These are phyloP conservation scores for Arion vulgaris DNA, from an alignment of 1,140 invertebrate genomes.

Conservation along the genomic window DNA sequence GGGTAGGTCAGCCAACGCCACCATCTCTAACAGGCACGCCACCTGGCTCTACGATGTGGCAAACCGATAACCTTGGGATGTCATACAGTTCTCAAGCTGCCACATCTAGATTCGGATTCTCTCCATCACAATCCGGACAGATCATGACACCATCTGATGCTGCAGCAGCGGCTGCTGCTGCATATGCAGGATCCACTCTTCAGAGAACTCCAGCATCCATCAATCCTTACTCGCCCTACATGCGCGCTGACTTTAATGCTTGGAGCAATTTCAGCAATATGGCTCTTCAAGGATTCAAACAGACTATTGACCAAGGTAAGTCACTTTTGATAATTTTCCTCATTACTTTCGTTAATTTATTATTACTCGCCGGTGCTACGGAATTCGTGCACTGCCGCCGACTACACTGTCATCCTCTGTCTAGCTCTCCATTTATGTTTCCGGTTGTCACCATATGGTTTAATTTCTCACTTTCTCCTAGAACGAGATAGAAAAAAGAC, in stretches of 20 bases:
- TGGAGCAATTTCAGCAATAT: slow-evolving; percentile 42
- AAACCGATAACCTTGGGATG: slow-evolving; percentile 22
- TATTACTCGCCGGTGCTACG: too few species aligned
- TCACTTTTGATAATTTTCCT: neutral
- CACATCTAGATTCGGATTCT: slow-evolving; percentile 25
- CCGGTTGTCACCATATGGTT: too few species aligned
- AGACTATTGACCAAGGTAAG: slow-evolving; percentile 39
- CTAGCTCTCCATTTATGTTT: neutral
- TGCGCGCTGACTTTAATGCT: slow-evolving; percentile 35
- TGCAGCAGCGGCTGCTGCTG: slow-evolving; percentile 18
- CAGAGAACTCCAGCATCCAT: neutral
- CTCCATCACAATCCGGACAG: slow-evolving; percentile 3
- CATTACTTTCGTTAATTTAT: neutral
- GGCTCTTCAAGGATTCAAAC: slow-evolving; percentile 38
- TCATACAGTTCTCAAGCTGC: slow-evolving; percentile 11
- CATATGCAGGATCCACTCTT: neutral
- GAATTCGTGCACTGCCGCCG: too few species aligned
- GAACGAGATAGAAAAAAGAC: too few species aligned
- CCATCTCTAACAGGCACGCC: slow-evolving; percentile 21
- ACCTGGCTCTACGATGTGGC: slow-evolving; percentile 36
- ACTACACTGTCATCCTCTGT: neutral
- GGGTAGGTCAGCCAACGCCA: neutral
- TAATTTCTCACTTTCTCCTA: too few species aligned
- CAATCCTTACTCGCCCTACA: slow-evolving; percentile 29
- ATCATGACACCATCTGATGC: slow-evolving; percentile 29